Evolutionary conservation across 2,113 vertebrate genomes (phyloP).

Genomic region (Recurvirostra avosetta): DNA sequence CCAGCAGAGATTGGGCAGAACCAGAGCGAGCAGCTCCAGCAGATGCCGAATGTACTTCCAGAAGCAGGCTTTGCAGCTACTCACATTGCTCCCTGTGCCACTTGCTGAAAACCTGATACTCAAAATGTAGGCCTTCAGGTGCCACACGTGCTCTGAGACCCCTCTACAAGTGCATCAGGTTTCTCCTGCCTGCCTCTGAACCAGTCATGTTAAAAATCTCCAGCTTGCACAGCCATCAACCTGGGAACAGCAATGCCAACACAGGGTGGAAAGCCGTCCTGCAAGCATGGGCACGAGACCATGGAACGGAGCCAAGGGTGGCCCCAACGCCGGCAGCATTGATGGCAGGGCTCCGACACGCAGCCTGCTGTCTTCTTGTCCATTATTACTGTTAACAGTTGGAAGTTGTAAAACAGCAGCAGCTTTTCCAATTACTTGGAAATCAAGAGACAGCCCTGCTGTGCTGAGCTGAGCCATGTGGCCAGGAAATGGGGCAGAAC

Average conservation of each 20-base stretch:
- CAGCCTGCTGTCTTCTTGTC: not conserved
- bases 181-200: not conserved
- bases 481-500: not conserved
- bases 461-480: accelerated
- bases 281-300: not conserved
- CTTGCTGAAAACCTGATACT: not conserved
- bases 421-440: not conserved
- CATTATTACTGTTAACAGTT: not conserved
- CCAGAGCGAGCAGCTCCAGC: not conserved
- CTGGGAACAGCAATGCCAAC: not conserved
- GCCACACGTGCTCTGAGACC: not conserved
- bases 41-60: not conserved
- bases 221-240: not conserved
- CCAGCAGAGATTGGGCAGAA: not conserved
- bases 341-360: not conserved
- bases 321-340: accelerated
- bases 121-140: not conserved
- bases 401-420: not conserved
- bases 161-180: not conserved
- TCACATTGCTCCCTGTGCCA: not conserved
- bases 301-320: not conserved
- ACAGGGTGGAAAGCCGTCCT: not conserved
- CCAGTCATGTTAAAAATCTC: not conserved
- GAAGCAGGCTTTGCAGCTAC: not conserved
- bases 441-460: not conserved